Evolutionary conservation across 2,113 vertebrate genomes (phyloP), one percentile per base, ranked within the genome.

Genomic region (Sylvietta virens): DNA sequence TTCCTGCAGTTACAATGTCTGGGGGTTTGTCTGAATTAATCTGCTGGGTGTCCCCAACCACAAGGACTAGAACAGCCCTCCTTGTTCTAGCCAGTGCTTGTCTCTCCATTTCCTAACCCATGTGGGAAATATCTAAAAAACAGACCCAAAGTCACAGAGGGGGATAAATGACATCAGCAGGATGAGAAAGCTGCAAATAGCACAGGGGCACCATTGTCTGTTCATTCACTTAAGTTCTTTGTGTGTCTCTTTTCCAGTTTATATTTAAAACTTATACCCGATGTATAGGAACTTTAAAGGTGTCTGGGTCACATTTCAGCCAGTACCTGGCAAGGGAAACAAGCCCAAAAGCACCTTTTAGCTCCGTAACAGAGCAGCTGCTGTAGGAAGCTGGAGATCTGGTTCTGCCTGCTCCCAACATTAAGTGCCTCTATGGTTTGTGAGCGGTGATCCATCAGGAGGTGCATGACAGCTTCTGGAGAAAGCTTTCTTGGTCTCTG

Each of bases 361-460:
- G 23, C 35, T 84, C 90, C 16, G 0, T 24, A 78, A 45, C 35
- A 42, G 62, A 83, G 72, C 76, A 67, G 70, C 48, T 79, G 81
- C 77, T 79, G 64, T 5, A 58, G 81, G 86, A 91, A 77, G 64
- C 66, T 65, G 58, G 37, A 82, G 86, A 73, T 53, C 84, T 74
- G 78, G 51, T 88, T 71, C 64, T 88, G 81, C 28, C 81, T 90
- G 93, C 53, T 81, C 93, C 90, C 81, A 60, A 0, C 82, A 51
- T 61, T 90, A 91, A 95, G 42, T 94, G 79, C 87, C 74, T 83
- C 95, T 90, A 90, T 92, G 93, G 87, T 82, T 73, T 93, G 87
- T 81, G 94, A 94, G 90, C 51, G 2, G 91, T 86, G 78, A 97
- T 96, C 95, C 91, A 95, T 97, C 89, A 91, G 64, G 81, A 92